Evolutionary conservation across 2,113 vertebrate species (phyloP), one percentile per base, ranked within the genome.

Genomic region (Athene noctua): DNA sequence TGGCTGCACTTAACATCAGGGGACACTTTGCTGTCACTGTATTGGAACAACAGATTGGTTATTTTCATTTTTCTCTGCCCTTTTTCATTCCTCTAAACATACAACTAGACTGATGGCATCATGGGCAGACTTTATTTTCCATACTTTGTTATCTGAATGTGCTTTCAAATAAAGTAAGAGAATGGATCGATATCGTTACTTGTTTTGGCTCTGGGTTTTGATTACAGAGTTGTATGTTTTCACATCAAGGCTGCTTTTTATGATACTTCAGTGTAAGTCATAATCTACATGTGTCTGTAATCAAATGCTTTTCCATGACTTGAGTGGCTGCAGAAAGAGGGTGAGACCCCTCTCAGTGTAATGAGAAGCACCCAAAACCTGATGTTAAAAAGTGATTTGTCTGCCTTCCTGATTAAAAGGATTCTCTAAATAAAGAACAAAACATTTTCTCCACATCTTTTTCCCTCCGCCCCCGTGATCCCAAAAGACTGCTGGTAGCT

Each of bases 81-180:
- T 54, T 80, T 91, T 83, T 46, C 38, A 54, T 77, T 84, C 63
- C 21, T 42, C 58, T 86, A 59, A 96, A 91, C 51, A 87, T 30
- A 59, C 26, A 65, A 49, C 23, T 67, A 87, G 73, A 80, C 30
- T 62, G 42, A 75, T 42, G 57, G 42, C 49, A 57, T 79, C 58
- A 92, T 0, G 1, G 54, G 57, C 49, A 92, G 75, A 47, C 32
- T 82, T 88, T 62, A 65, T 77, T 75, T 93, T 80, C 92, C 11
- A 12, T 70, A 84, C 44, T 84, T 84, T 96, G 63, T 90, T 91
- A 46, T 49, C 70, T 89, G 49, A 94, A 80, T 91, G 61, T 79
- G 63, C 62, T 96, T 88, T 95, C 85, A 91, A 97, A 96, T 97
- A 97, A 97, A 97, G 40, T 22, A 88, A 86, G 74, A 77, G 29